Base-by-base conservation (phyloP, 30 jellyfish, hydroid and myxozoan species). In the Mastigias papua region DNA sequence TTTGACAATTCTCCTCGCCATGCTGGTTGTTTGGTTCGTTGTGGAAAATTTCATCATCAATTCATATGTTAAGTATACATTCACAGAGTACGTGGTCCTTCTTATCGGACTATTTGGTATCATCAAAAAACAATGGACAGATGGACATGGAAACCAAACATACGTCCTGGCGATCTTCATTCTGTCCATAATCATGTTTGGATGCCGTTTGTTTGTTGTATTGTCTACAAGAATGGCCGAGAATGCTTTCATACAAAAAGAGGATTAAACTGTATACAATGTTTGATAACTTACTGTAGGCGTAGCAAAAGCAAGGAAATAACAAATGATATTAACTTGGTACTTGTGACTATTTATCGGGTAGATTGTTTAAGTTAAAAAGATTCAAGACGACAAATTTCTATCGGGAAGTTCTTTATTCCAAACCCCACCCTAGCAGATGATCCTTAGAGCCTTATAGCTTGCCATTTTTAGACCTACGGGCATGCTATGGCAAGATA, bases 61-160 rank as follows among this genome's bases (percentile, higher is more conserved):
- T 20, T 20, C 33, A 17, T 67, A 82, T n/a, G 42, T 81, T 4
- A 82, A 62, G 28, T 82, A 66, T 69, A 48, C 85, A 15, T 82
- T 82, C 15, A 28, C 70, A 1, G 85, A 82, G 48, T 82, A 82
- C 31, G 13, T 82, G 37, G 92, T 82, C 10, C 92, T 82, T 7
- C 6, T 82, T 19, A 71, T 71, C 4, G 92, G 92, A 9, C 77
- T 82, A 1, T 8, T 10, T 5, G 92, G 92, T 48, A 70, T 82
- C 16, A 50, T 82, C 66, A 48, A 51, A 28, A 82, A 82, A 34
- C 92, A 82, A 31, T 82, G 92, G 92, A 66, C 85, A 0, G 92
- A 82, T 71, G 92, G 92, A 26, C 85, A 33, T 22, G 92, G 92
- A 19, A 82, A 82, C 69, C 92, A 82, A 54, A 50, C 75, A 32